Evolutionary conservation across 1,140 invertebrate genomes (phyloP), one percentile per base, ranked within the genome.

Genomic region (Euura lappo): DNA sequence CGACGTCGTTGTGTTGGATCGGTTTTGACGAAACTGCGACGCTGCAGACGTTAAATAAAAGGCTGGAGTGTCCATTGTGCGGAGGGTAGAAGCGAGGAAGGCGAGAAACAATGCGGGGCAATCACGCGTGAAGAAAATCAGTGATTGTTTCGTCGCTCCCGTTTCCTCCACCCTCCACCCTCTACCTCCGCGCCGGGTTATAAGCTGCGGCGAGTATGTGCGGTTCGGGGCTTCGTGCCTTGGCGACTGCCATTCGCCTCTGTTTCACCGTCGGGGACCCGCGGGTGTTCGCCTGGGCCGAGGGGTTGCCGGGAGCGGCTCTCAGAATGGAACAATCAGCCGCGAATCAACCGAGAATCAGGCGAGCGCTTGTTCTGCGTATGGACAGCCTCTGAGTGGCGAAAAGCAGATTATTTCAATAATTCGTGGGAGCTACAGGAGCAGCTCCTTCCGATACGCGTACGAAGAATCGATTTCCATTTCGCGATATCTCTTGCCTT

Each of bases 311-410:
- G 51, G 69, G 75, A 80, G 72, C 78, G 77, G 78, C 81, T 82
- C 81, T 84, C 79, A 86, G 86, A 88, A 88, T 88, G 82, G 86
- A 88, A 88, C 86, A 88, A 88, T 88, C 86, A 88, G 81, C 76
- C 78, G 83, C 83, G 85, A 88, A 88, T 88, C 86, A 88, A 86
- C 75, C 77, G 83, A 83, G 85, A 88, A 88, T 88, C 86, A 88
- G 87, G 86, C 85, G 81, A 84, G 79, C 85, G 84, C 86, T 88
- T 88, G 86, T 88, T 88, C 83, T 79, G 80, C 78, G 80, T 80
- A 80, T 79, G 80, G 74, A n/a, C 51, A 60, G 51, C 51, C 51
- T 60, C 6, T 60, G 51, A 60, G 51, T 60, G 51, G 8, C 47
- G 5, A 60, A 60, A 60, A 80, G 85, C 84, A 28, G 85, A 86